A percentile compares a stretch with the other conserved stretches of the same genome.
Conservation (phyloP, 2,113 vertebrate species). For the Apaloderma vittatum region DNA sequence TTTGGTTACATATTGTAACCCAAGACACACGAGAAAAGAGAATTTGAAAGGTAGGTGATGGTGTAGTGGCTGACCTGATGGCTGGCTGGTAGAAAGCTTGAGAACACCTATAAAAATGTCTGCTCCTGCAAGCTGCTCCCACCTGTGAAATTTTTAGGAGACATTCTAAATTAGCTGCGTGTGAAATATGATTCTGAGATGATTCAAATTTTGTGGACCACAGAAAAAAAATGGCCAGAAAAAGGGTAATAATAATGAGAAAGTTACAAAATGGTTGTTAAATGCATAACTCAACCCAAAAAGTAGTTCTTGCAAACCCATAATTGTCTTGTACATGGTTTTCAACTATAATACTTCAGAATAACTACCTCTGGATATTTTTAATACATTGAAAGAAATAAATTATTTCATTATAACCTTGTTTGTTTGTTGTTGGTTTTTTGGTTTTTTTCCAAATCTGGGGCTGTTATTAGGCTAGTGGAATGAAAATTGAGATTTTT, state of each 20-base stretch:
- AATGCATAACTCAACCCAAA: conserved; percentile 7
- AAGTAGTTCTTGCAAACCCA: not conserved
- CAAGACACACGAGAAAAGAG: not conserved
- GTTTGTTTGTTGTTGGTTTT: not conserved
- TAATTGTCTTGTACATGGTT: not conserved
- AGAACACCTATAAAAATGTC: not conserved
- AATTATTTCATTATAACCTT: not conserved
- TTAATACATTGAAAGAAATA: not conserved
- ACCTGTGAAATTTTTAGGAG: not conserved
- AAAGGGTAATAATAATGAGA: conserved; percentile 11
- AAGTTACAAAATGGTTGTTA: conserved; percentile 22
- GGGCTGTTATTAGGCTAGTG: not conserved
- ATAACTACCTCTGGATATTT: conserved; percentile 10
- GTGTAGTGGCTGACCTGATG: not conserved
- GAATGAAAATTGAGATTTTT: not conserved
- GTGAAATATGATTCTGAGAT: conserved; percentile 20
- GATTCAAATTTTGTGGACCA: conserved; percentile 1
- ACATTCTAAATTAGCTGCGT: not conserved
- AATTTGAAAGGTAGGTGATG: not conserved
- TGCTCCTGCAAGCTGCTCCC: not conserved
- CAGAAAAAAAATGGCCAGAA: conserved; percentile 38
- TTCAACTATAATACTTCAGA: conserved; percentile 4
- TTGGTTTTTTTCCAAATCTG: not conserved
- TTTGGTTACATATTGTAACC: too few species aligned
- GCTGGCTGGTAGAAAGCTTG: not conserved